Conservation (phyloP, 2,888 invertebrate genomes). For the Eudemis profundana region DNA sequence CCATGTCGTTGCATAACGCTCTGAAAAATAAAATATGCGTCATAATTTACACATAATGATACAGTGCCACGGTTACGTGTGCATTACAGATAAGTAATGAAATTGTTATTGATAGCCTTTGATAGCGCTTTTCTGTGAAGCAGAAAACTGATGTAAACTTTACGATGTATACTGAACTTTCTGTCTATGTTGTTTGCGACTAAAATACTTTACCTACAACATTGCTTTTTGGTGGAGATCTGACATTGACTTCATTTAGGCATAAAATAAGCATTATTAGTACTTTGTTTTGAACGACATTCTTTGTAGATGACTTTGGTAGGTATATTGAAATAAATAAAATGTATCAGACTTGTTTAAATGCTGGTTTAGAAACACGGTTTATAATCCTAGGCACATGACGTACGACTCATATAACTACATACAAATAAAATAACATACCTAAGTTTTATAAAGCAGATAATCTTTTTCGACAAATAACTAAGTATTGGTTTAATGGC, state of each 20-base stretch:
- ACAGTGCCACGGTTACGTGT: slow-evolving; percentile 17
- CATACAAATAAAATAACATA: no score
- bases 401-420: no score
- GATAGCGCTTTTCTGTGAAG: slow-evolving; percentile 23
- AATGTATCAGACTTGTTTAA: no score
- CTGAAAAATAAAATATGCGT: background rate
- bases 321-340: no score
- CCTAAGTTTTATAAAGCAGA: no score
- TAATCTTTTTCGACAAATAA: no score
- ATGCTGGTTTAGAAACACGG: no score
- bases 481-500: no score
- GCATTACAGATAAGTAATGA: slow-evolving; percentile 25
- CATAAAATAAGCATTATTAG: background rate
- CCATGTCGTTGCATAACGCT: background rate
- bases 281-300: background rate
- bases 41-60: background rate
- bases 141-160: background rate
- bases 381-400: no score
- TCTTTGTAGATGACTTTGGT: background rate
- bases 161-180: background rate
- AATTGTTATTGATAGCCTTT: slow-evolving; percentile 27
- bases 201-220: background rate
- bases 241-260: background rate
- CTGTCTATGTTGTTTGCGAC: background rate
- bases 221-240: background rate